These are phyloP conservation scores for Vesta saturnalis DNA, from an alignment of 2,888 invertebrate genomes.

Conservation along the genomic window DNA sequence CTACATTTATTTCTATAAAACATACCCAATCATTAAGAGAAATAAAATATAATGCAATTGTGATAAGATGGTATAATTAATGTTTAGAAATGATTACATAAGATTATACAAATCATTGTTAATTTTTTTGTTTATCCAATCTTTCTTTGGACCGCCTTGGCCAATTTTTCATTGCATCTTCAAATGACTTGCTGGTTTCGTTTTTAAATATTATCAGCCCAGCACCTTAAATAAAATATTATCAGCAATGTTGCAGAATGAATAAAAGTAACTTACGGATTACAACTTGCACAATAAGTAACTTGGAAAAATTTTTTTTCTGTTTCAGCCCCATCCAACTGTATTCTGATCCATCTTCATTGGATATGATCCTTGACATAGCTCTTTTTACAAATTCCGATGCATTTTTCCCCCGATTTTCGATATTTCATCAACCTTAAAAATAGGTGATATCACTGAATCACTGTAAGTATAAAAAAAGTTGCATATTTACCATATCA, in stretches of 20 bases:
- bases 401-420: not conserved
- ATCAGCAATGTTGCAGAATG: too few species aligned
- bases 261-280: not conserved
- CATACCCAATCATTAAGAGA: too few species aligned
- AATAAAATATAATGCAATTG: too few species aligned
- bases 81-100: too few species aligned
- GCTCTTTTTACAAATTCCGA: not conserved
- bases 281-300: not conserved
- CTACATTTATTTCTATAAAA: too few species aligned
- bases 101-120: too few species aligned
- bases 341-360: not conserved
- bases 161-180: not conserved
- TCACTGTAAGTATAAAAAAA: not conserved
- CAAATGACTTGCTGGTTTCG: not conserved
- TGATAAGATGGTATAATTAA: too few species aligned
- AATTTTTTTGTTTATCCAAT: too few species aligned
- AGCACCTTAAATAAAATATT: not conserved
- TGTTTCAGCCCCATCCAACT: not conserved
- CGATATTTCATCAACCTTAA: not conserved
- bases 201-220: not conserved
- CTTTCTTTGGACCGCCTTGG: too few species aligned
- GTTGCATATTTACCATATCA: not conserved
- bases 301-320: slow-evolving; percentile 6
- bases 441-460: not conserved
- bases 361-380: not conserved